Percentiles rank a stretch among this genome's conserved stretches.
phyloP scores from a whole-genome alignment of 2,797 vertebrate genomes.

The Thamnophis elegans region DNA sequence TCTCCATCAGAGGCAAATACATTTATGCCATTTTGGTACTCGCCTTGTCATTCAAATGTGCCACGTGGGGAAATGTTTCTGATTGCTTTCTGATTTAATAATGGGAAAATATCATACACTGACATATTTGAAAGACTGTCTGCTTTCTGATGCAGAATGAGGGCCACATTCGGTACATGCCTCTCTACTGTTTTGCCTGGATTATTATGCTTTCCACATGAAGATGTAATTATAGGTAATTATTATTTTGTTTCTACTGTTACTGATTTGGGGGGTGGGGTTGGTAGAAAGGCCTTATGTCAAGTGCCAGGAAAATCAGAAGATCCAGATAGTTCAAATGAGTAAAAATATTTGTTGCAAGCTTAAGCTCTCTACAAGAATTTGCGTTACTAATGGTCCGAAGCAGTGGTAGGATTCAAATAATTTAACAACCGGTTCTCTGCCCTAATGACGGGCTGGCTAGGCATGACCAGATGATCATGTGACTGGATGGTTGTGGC shows the following conservation, averaged over 20 bases:
- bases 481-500: no score
- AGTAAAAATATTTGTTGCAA: no score
- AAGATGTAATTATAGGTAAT: no score
- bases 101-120: background rate
- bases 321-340: no score
- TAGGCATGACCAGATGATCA: no score
- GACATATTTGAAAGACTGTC: background rate
- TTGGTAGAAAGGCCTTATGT: background rate
- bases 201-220: background rate
- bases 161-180: background rate
- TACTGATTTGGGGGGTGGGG: no score
- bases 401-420: no score
- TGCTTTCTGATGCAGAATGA: background rate
- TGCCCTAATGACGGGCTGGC: no score
- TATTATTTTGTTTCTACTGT: background rate
- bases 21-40: background rate
- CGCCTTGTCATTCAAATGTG: slow-evolving; percentile 2
- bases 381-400: no score
- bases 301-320: no score
- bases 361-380: no score
- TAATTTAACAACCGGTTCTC: no score
- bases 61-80: background rate
- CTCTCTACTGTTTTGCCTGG: background rate
- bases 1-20: background rate
- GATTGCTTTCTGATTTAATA: slow-evolving; percentile 4